Evolutionary conservation across 92 coral and sea anemone genomes (phyloP).

Genomic region (Meandrina meandrites): DNA sequence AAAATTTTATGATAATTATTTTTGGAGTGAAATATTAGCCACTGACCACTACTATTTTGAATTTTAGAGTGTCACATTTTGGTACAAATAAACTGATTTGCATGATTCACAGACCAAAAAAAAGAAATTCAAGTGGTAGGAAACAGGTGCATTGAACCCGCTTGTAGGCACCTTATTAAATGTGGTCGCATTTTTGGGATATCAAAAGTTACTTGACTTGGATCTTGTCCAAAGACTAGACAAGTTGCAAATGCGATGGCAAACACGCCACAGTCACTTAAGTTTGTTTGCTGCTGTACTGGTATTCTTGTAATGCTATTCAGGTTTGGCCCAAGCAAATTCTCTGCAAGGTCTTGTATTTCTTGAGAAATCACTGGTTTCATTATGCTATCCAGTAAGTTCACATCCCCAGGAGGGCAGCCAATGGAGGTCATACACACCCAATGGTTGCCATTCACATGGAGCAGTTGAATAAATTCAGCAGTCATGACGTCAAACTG

Average conservation of each 20-base stretch:
- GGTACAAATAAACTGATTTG: background rate
- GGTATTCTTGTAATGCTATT: slow-evolving; percentile 20
- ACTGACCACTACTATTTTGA: background rate
- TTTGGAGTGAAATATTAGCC: slow-evolving; percentile 4
- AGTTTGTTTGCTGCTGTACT: slow-evolving; percentile 30
- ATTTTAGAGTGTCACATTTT: background rate
- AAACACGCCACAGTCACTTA: slow-evolving; percentile 60
- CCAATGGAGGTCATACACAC: slow-evolving; percentile 58
- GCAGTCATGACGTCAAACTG: slow-evolving; percentile 47
- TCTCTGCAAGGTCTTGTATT: slow-evolving; percentile 14
- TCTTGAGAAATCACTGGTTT: slow-evolving; percentile 29
- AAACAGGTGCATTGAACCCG: slow-evolving; percentile 35
- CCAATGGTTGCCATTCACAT: slow-evolving; percentile 36
- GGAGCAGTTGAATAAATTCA: slow-evolving; percentile 42
- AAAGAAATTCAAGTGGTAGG: slow-evolving; percentile 71
- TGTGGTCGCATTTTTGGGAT: slow-evolving; percentile 49
- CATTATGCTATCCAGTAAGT: slow-evolving; percentile 27
- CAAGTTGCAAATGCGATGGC: slow-evolving; percentile 63
- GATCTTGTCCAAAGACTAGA: slow-evolving; percentile 46
- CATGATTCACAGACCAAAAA: background rate
- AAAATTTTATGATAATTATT: slow-evolving; percentile 8
- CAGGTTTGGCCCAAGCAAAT: slow-evolving; percentile 40
- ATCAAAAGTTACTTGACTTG: slow-evolving; percentile 28
- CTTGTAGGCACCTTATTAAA: slow-evolving; percentile 38
- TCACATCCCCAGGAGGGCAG: slow-evolving; percentile 43